Evolutionary conservation across 2,797 vertebrate species (phyloP).

Genomic region (Australoheros facetus): DNA sequence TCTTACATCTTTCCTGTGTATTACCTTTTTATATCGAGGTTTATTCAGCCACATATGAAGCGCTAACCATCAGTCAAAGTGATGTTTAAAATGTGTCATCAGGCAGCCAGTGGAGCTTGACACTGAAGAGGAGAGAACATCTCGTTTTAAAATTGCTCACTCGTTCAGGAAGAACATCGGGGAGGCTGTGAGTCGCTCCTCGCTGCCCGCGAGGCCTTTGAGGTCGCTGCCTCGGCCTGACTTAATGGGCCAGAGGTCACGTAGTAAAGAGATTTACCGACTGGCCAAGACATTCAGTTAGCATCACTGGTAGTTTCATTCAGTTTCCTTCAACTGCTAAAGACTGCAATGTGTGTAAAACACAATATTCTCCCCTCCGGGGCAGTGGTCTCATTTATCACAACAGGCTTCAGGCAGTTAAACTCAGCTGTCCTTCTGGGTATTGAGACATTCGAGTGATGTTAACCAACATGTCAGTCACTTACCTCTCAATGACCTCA

Average conservation of each 20-base stretch:
- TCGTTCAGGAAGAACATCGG: conserved; percentile 48
- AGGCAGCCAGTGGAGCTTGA: conserved; percentile 36
- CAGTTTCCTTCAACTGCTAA: conserved; percentile 27
- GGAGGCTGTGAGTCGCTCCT: conserved; percentile 35
- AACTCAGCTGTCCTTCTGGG: conserved; percentile 20
- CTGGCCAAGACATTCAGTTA: conserved; percentile 58
- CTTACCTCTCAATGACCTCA: conserved; percentile 65
- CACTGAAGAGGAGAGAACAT: conserved; percentile 20
- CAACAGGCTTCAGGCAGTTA: conserved; percentile 29
- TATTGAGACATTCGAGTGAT: conserved; percentile 54
- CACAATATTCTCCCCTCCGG: conserved; percentile 15
- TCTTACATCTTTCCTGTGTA: neutral
- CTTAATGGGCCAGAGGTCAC: conserved; percentile 53
- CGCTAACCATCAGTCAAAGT: conserved; percentile 8
- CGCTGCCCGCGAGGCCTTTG: conserved; percentile 33
- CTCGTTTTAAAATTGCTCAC: conserved; percentile 52
- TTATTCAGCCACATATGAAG: conserved; percentile 11
- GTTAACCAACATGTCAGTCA: conserved; percentile 52
- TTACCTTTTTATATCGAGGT: neutral
- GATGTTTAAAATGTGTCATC: conserved; percentile 34
- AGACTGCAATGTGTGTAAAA: conserved; percentile 37
- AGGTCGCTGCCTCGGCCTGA: conserved; percentile 57
- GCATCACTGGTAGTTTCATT: conserved; percentile 54
- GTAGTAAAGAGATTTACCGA: conserved; percentile 59
- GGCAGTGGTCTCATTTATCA: conserved; percentile 48